These are phyloP conservation scores for Hyalella azteca DNA, from an alignment of 2,888 invertebrate species.

Conservation along the genomic window DNA sequence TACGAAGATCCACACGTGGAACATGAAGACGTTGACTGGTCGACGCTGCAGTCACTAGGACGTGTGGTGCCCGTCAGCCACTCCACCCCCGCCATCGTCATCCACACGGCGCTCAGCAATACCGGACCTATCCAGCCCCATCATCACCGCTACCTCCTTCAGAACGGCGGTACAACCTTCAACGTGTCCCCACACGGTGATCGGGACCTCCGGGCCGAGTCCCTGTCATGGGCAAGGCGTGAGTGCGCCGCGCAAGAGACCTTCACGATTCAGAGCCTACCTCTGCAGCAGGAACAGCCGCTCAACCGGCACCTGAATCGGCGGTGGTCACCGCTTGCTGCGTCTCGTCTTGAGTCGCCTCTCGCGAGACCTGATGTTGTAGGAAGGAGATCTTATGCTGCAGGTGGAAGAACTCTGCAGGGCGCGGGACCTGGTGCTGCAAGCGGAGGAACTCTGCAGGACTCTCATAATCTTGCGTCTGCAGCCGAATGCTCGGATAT, in stretches of 20 bases:
- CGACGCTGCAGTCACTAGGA: background rate
- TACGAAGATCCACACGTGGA: background rate
- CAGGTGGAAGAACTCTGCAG: no score
- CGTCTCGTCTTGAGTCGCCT: background rate
- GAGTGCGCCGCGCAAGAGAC: no score
- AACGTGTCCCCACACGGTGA: no score
- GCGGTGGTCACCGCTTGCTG: background rate
- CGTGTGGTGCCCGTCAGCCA: background rate
- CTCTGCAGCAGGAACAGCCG: background rate
- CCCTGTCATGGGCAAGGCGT: no score
- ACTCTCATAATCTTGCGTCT: background rate
- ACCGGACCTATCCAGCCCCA: background rate
- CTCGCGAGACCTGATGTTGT: no score
- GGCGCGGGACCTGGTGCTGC: no score
- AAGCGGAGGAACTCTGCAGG: no score
- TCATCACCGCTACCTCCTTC: background rate
- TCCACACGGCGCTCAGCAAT: background rate
- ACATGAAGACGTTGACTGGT: no score
- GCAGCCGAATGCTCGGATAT: background rate
- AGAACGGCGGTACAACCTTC: no score
- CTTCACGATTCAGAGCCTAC: constrained; percentile 6
- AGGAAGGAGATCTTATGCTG: no score
- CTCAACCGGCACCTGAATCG: background rate
- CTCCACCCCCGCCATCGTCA: background rate
- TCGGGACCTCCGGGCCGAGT: no score